phyloP scores from a whole-genome alignment of 2,888 invertebrate species.

The Oasisia sp. region DNA sequence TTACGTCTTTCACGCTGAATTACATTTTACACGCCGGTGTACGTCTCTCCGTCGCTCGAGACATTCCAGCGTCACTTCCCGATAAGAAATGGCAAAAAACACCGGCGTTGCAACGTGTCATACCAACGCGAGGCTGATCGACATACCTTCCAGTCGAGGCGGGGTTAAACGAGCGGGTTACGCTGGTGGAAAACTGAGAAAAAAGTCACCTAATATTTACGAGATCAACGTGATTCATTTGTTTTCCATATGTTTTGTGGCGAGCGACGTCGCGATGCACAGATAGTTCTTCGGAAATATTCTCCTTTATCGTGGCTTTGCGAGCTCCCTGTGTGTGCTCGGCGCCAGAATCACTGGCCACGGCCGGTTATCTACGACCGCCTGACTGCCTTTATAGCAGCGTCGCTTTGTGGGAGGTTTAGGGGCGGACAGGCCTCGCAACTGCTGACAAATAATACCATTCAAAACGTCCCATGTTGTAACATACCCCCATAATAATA shows the following conservation, averaged over 20 bases:
- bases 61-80: constrained; percentile 9
- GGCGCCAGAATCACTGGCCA: not conserved
- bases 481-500: constrained; percentile 11
- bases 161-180: not conserved
- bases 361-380: not conserved
- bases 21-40: not conserved
- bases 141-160: not conserved
- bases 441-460: constrained; percentile 4
- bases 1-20: not conserved
- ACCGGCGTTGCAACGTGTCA: not conserved
- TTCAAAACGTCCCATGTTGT: not conserved
- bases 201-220: not conserved
- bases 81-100: constrained; percentile 11
- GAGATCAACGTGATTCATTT: not conserved
- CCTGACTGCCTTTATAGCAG: not conserved
- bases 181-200: not conserved
- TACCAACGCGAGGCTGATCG: not conserved
- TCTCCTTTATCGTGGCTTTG: not conserved
- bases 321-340: not conserved
- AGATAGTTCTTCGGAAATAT: not conserved
- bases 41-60: not conserved
- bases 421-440: not conserved
- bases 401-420: not conserved
- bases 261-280: not conserved
- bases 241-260: no score